A percentile compares a stretch with the other conserved stretches of the same genome.
Evolutionary conservation across 1,140 invertebrate species (phyloP).

Genomic region (Calephelis nemesis): DNA sequence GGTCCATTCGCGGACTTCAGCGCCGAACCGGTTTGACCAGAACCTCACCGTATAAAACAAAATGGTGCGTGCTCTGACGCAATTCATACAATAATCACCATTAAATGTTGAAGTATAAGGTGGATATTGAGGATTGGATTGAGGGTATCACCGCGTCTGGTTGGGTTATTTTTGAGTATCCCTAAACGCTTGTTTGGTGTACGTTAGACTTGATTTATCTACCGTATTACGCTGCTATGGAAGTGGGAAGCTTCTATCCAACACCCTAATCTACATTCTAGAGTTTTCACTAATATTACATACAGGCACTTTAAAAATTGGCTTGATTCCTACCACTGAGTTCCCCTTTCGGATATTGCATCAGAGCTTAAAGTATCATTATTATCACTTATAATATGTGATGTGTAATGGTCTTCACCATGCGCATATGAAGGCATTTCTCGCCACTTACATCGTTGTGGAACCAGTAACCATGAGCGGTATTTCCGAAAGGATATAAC

Average conservation of each 20-base stretch:
- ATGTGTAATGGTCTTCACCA: no score
- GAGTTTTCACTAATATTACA: neutral
- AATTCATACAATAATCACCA: constrained; percentile 47
- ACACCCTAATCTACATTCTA: neutral
- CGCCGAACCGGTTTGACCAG: constrained; percentile 71
- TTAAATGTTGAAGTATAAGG: constrained; percentile 34
- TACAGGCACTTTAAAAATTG: neutral
- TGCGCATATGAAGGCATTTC: no score
- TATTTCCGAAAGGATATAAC: no score
- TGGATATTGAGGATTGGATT: constrained; percentile 42
- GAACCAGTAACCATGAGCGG: no score
- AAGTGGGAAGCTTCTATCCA: neutral
- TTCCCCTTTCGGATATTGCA: no score
- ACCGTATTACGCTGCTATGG: constrained; percentile 34
- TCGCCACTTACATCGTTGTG: no score
- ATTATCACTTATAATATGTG: no score
- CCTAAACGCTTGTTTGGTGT: constrained; percentile 53
- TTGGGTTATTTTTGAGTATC: constrained; percentile 67
- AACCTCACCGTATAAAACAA: constrained; percentile 59
- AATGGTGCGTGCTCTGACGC: constrained; percentile 39
- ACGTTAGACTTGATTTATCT: constrained; percentile 41
- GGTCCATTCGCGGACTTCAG: constrained; percentile 67
- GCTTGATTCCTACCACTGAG: neutral
- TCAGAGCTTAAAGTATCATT: no score
- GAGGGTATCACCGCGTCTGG: constrained; percentile 44